phyloP scores from a whole-genome alignment of 2,888 invertebrate species.

The Xestia xanthographa region DNA sequence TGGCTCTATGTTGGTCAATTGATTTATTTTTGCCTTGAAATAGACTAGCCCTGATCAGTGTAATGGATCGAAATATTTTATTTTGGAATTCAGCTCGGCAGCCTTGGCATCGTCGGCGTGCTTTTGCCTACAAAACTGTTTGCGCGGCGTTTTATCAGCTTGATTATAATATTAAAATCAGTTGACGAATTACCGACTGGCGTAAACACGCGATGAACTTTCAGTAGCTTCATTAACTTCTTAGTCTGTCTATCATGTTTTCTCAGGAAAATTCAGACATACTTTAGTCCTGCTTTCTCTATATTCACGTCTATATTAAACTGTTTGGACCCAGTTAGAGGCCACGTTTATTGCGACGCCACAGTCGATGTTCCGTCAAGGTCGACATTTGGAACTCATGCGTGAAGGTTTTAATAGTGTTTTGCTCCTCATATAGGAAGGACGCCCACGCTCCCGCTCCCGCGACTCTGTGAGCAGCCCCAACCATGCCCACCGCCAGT shows the following conservation, averaged over 20 bases:
- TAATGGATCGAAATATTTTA: not conserved
- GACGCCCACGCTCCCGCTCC: slow-evolving; percentile 70
- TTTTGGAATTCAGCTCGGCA: not conserved
- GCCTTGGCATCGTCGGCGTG: too few species aligned
- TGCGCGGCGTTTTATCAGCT: not conserved
- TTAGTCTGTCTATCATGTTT: not conserved
- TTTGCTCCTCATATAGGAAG: slow-evolving; percentile 59
- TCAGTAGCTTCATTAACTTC: not conserved
- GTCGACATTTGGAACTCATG: not conserved
- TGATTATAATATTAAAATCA: not conserved
- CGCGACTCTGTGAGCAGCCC: slow-evolving; percentile 63
- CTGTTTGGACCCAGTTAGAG: not conserved
- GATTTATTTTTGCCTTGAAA: not conserved
- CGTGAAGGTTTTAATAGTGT: not conserved
- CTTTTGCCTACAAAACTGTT: not conserved
- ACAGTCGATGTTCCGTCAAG: not conserved
- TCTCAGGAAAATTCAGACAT: not conserved
- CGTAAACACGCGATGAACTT: too few species aligned
- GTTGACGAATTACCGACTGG: not conserved
- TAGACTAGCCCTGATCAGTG: not conserved
- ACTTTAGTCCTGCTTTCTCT: not conserved
- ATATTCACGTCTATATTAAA: not conserved
- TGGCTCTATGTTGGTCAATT: too few species aligned
- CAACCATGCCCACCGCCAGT: slow-evolving; percentile 89
- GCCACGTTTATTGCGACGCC: not conserved